Evolutionary conservation across 2,113 vertebrate species (phyloP).

Genomic region (Pelecanoides urinatrix): DNA sequence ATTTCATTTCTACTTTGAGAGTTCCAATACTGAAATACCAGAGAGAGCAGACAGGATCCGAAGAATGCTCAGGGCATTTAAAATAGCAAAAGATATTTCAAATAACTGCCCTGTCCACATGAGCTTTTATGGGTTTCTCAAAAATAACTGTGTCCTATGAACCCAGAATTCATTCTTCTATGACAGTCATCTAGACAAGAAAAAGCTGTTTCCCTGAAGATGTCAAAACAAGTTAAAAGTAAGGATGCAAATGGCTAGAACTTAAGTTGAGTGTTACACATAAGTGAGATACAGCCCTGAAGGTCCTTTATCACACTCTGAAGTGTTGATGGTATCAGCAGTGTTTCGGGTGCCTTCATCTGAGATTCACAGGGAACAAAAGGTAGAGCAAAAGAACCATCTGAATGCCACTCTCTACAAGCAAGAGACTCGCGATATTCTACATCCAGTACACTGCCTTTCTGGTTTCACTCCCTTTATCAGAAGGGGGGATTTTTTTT

Average conservation of each 20-base stretch:
- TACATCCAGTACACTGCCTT: not conserved
- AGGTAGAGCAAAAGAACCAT: not conserved
- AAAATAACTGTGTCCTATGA: not conserved
- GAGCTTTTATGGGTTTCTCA: not conserved
- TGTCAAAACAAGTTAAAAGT: constrained; percentile 18
- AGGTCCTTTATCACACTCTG: not conserved
- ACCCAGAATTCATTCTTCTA: not conserved
- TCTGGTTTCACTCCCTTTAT: not conserved
- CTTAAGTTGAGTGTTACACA: not conserved
- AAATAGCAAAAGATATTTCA: not conserved
- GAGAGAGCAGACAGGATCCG: not conserved
- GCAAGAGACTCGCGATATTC: not conserved
- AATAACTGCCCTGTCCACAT: not conserved
- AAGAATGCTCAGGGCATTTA: not conserved
- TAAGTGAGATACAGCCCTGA: constrained; percentile 9
- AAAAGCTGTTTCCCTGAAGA: not conserved
- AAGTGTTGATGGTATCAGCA: constrained; percentile 1
- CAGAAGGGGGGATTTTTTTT: not conserved
- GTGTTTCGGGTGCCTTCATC: not conserved
- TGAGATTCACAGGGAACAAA: not conserved
- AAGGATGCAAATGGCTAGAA: not conserved
- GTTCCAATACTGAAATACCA: not conserved
- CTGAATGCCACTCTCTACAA: not conserved
- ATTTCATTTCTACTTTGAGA: not conserved
- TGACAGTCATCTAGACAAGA: not conserved